Percentiles rank a stretch among this genome's conserved stretches.
Conservation (phyloP, 2,113 vertebrate genomes). For the Nannospalax galili region DNA sequence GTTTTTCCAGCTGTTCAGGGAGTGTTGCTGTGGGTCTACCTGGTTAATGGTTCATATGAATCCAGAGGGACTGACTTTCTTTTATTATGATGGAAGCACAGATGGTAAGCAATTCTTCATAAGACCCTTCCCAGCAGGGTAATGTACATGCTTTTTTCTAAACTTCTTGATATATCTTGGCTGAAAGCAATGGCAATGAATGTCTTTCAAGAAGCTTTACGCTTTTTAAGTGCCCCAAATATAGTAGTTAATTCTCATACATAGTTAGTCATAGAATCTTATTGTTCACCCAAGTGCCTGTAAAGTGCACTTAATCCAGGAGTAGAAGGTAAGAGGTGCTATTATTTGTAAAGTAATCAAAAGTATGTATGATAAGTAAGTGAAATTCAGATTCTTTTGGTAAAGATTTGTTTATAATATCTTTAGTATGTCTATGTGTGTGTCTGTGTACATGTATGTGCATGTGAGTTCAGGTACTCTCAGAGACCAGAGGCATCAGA, state of each 20-base stretch:
- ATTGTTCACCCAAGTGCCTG: background rate
- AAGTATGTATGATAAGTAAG: background rate
- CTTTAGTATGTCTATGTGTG: no score
- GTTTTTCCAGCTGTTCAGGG: background rate
- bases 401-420: no score
- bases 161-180: background rate
- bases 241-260: background rate
- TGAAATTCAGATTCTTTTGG: no score
- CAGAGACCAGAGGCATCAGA: no score
- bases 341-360: background rate
- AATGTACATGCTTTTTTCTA: background rate
- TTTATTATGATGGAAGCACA: background rate
- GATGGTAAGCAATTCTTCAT: background rate
- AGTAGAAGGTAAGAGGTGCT: background rate
- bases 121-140: background rate
- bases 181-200: background rate
- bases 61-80: background rate
- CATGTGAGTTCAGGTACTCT: no score
- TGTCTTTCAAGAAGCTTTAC: background rate
- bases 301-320: background rate
- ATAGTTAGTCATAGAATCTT: background rate
- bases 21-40: background rate
- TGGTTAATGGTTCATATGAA: background rate
- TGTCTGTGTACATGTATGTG: no score
- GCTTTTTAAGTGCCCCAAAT: background rate